These are phyloP conservation scores for Heliconius nattereri DNA, from an alignment of 1,140 invertebrate genomes.

Conservation along the genomic window DNA sequence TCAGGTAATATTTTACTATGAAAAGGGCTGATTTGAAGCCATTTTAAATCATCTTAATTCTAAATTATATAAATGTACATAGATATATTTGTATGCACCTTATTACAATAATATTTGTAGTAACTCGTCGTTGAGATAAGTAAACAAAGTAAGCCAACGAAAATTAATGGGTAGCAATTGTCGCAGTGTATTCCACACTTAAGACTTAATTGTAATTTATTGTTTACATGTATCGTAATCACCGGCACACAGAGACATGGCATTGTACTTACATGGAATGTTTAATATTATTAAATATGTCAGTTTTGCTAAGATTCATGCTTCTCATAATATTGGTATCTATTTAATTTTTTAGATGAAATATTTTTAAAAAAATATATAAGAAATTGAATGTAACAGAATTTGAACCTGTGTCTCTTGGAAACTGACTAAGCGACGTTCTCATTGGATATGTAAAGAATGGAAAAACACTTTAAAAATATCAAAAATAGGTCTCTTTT, in stretches of 20 bases:
- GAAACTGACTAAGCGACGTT: no score
- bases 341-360: background rate
- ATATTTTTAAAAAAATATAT: no score
- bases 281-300: slow-evolving; percentile 1
- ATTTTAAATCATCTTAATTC: background rate
- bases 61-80: background rate
- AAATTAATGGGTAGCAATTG: background rate
- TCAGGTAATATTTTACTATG: background rate
- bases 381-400: no score
- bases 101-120: background rate
- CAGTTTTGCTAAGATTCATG: background rate
- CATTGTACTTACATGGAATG: background rate
- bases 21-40: background rate
- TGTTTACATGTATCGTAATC: slow-evolving; percentile 2
- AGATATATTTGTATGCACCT: background rate
- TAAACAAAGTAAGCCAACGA: slow-evolving; percentile 7
- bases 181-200: slow-evolving; percentile 11
- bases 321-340: background rate
- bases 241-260: background rate
- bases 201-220: slow-evolving; percentile 12
- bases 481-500: background rate
- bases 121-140: background rate
- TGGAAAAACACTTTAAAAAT: no score
- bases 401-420: no score
- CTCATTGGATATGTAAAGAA: no score